Base-by-base conservation (phyloP, 2,113 vertebrate species). In the Barnardius zonarius region DNA sequence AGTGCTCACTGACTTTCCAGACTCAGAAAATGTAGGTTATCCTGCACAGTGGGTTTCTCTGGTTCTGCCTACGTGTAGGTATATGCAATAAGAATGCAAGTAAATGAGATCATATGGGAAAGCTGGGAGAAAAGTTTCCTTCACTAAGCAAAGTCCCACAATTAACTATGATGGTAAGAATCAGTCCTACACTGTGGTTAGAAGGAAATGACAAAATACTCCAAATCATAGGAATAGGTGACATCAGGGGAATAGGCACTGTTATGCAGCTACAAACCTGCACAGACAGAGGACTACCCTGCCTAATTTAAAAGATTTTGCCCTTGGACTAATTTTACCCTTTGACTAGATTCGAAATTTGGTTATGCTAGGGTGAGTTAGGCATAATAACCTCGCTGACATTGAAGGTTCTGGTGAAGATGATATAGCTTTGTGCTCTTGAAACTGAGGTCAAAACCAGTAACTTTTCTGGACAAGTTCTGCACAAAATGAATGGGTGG, bases 401-500 rank as follows among this genome's bases (percentile, higher is more conserved):
- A 68, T 92, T 18, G 59, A 62, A 86, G 79, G 25, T 35, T 75
- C 33, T 75, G 46, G 62, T 81, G 33, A 66, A 11, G 57, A 84
- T 51, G 30, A 52, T 74, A 46, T 41, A n/a, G 48, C 48, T 83
- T 83, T 51, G 28, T 88, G 67, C 41, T 72, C 48, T 59, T 82
- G 52, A 93, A 93, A 59, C 35, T 57, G 68, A 92, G 69, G 86
- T 88, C 86, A 94, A 93, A 88, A 3, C 44, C 83, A 64, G 67
- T 63, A 61, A 70, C 43, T 85, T 70, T 90, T 63, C 72, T 83
- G n/a, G 76, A 80, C 67, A 35, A 86, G 27, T 54, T 93, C 69
- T 81, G 22, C 39, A 74, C 80, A 75, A 79, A 94, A 94, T 94
- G 52, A 88, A 55, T 91, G 82, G 61, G 73, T 93, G 57, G 49